phyloP scores from a whole-genome alignment of 2,113 vertebrate species.

The Vanacampus margaritifer region DNA sequence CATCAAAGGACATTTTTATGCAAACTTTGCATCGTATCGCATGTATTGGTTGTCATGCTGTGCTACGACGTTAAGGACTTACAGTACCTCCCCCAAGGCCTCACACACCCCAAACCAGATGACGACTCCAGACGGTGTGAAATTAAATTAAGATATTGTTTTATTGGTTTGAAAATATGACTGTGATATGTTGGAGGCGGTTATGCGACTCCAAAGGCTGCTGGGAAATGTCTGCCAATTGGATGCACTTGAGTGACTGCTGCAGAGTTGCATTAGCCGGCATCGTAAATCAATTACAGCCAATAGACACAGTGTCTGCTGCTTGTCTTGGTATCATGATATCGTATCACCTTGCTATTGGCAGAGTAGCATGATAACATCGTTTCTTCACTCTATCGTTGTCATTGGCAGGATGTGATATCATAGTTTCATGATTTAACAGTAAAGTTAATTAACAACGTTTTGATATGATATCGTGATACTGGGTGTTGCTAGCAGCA shows the following conservation, averaged over 20 bases:
- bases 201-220: constrained; percentile 25
- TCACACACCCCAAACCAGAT: neutral
- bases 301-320: constrained; percentile 2
- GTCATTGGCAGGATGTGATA: too few relatives aligned
- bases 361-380: too few relatives aligned
- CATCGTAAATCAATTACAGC: constrained; percentile 52
- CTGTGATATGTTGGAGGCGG: constrained; percentile 2
- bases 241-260: constrained; percentile 26
- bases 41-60: neutral
- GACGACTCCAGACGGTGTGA: neutral
- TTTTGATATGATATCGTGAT: too few relatives aligned
- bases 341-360: neutral
- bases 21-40: neutral
- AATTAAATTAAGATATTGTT: neutral
- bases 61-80: neutral
- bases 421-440: too few relatives aligned
- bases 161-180: neutral
- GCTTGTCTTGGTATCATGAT: neutral
- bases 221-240: constrained; percentile 54
- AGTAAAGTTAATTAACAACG: too few relatives aligned
- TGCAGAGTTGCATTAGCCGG: constrained; percentile 49
- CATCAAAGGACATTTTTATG: neutral
- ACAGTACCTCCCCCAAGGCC: too few relatives aligned
- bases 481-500: too few relatives aligned
- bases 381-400: too few relatives aligned